phyloP scores from a whole-genome alignment of 2,797 vertebrate genomes.

The Cichlasoma orientale region DNA sequence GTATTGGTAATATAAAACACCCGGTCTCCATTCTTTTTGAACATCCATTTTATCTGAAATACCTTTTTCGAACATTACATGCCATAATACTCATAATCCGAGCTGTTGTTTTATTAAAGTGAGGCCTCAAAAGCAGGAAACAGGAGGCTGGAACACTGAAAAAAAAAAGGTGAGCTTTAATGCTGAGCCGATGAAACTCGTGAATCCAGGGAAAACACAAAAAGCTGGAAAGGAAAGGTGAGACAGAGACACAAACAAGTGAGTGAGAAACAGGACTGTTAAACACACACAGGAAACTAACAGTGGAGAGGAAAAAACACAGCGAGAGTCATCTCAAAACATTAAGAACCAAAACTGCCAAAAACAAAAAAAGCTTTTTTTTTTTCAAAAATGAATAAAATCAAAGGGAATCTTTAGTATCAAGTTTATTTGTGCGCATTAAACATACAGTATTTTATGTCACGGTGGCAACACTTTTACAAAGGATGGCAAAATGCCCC shows the following conservation, averaged over 20 bases:
- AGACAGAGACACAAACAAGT: neutral
- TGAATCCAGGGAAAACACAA: neutral
- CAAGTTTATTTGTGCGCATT: neutral
- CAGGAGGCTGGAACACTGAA: neutral
- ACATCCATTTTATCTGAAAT: neutral
- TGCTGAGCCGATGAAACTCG: neutral
- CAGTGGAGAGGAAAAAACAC: no score
- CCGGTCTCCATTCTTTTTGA: neutral
- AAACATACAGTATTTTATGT: neutral
- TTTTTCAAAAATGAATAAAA: neutral
- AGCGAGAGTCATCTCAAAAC: neutral
- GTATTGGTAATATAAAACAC: neutral
- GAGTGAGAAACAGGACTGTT: neutral
- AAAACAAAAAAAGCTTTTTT: neutral
- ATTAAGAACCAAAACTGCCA: neutral
- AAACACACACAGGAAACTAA: neutral
- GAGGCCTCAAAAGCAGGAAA: neutral
- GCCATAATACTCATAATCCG: neutral
- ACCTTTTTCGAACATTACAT: neutral
- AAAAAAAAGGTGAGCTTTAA: neutral
- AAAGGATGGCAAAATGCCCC: conserved; percentile 4
- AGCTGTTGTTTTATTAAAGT: neutral
- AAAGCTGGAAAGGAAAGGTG: neutral
- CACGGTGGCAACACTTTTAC: neutral
- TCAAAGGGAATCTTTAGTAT: neutral